phyloP scores from a whole-genome alignment of 2,113 vertebrate species.

The Mormoops blainvillei region DNA sequence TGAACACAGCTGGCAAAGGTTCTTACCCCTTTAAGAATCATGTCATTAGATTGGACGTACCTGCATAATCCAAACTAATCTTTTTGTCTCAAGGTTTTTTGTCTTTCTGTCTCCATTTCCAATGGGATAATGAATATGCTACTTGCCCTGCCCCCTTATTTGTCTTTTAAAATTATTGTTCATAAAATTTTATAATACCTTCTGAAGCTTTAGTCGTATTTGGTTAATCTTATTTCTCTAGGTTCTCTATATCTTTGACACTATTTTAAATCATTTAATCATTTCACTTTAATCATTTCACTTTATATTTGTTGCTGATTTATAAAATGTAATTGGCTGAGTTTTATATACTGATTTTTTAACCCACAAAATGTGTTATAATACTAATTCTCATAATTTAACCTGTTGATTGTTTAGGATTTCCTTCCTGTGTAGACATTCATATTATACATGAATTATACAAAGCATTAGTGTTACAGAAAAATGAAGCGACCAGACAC shows the following conservation, averaged over 20 bases:
- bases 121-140: not conserved
- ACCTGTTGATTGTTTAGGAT: not conserved
- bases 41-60: not conserved
- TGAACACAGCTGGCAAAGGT: not conserved
- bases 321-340: not conserved
- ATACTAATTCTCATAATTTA: not conserved
- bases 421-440: not conserved
- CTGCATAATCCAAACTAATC: not conserved
- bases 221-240: not conserved
- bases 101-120: not conserved
- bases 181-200: not conserved
- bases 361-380: not conserved
- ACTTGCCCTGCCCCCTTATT: not conserved
- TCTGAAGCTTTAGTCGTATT: not conserved
- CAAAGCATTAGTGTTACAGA: not conserved
- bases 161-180: not conserved
- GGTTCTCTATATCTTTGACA: not conserved
- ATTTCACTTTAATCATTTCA: not conserved
- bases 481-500: no score
- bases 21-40: not conserved
- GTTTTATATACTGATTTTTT: not conserved
- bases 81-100: not conserved
- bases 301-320: not conserved
- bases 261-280: no score
- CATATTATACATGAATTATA: not conserved